A percentile compares a stretch with the other conserved stretches of the same genome.
phyloP scores from a whole-genome alignment of 2,888 invertebrate genomes.

The Hypsopygia costalis region DNA sequence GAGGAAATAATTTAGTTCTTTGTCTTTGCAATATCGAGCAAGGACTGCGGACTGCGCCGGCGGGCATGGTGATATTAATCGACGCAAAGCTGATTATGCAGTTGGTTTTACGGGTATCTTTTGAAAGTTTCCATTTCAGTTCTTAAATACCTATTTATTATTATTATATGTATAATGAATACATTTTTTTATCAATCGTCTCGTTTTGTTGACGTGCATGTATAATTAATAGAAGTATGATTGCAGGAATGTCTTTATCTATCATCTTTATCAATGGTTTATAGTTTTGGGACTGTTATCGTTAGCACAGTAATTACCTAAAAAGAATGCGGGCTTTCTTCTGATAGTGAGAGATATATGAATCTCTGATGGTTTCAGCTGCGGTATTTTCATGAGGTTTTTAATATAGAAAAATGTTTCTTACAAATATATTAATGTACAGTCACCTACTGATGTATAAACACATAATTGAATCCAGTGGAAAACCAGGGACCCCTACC shows the following conservation, averaged over 20 bases:
- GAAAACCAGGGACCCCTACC: too few relatives aligned
- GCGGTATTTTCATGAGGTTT: too few relatives aligned
- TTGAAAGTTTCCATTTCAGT: slow-evolving; percentile 46
- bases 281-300: slow-evolving; percentile 3
- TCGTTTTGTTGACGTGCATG: not conserved
- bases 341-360: not conserved
- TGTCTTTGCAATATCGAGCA: slow-evolving; percentile 66
- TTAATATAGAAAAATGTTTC: too few relatives aligned
- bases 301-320: not conserved
- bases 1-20: slow-evolving; percentile 75
- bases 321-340: slow-evolving; percentile 2
- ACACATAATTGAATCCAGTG: too few relatives aligned
- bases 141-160: slow-evolving; percentile 27
- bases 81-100: slow-evolving; percentile 73
- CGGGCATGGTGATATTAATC: slow-evolving; percentile 71
- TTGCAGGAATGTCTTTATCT: not conserved
- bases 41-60: slow-evolving; percentile 37
- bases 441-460: too few relatives aligned
- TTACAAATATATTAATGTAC: too few relatives aligned
- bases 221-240: too few relatives aligned
- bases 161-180: slow-evolving; percentile 11
- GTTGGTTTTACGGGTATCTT: slow-evolving; percentile 54
- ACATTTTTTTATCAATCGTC: not conserved
- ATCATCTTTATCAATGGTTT: slow-evolving; percentile 2
- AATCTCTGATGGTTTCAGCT: too few relatives aligned